These are phyloP conservation scores for Gambusia yucatana DNA, from an alignment of 2,797 vertebrate genomes.

Conservation along the genomic window DNA sequence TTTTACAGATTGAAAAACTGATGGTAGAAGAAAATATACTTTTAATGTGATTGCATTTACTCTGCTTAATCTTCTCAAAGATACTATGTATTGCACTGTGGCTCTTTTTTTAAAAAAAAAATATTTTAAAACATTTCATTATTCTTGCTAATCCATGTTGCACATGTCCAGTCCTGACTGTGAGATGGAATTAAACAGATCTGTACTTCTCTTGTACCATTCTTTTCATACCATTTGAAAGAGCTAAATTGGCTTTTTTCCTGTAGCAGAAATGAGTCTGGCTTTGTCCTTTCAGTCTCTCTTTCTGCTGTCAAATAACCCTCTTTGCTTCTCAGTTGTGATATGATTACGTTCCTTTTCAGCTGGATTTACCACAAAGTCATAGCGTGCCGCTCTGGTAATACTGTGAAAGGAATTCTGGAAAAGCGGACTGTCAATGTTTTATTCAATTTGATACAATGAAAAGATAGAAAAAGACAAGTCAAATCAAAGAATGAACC, in stretches of 20 bases:
- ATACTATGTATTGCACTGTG: conserved; percentile 28
- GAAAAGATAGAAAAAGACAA: conserved; percentile 57
- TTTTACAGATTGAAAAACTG: conserved; percentile 46
- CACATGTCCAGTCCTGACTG: conserved; percentile 56
- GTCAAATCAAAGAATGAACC: conserved; percentile 38
- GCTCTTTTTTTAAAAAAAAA: conserved; percentile 30
- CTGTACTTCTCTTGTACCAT: conserved; percentile 58
- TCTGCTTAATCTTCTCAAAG: conserved; percentile 25
- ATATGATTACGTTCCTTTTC: conserved; percentile 75
- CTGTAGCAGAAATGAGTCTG: conserved; percentile 64
- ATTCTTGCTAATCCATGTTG: conserved; percentile 70
- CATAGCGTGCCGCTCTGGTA: conserved; percentile 48
- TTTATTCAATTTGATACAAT: conserved; percentile 50
- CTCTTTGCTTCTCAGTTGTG: conserved; percentile 72
- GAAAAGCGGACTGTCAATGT: conserved; percentile 48
- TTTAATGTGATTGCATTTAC: conserved; percentile 26
- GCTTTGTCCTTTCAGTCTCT: conserved; percentile 72
- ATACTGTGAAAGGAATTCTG: conserved; percentile 60
- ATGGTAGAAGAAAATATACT: conserved; percentile 28
- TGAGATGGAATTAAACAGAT: conserved; percentile 66
- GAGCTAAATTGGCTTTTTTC: conserved; percentile 66
- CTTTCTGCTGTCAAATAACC: conserved; percentile 74
- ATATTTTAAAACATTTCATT: conserved; percentile 63
- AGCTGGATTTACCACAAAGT: conserved; percentile 70
- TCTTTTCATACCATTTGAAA: conserved; percentile 72